Evolutionary conservation across 2,113 vertebrate species (phyloP).

Genomic region (Toxotes jaculatrix): DNA sequence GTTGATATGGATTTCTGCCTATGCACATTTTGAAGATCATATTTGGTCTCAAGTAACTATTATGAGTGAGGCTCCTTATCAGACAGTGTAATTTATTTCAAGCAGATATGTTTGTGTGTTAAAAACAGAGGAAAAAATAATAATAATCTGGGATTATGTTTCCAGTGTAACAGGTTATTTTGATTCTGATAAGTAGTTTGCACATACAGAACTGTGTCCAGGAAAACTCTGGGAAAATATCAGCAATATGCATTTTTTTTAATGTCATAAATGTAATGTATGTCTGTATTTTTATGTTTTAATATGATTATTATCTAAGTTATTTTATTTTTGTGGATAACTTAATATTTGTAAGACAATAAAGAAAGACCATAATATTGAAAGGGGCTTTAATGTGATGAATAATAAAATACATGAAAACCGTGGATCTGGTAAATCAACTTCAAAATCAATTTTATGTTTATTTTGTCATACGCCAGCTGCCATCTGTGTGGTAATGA

Average conservation of each 20-base stretch:
- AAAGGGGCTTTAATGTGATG: slow-evolving; percentile 74
- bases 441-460: not conserved
- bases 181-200: slow-evolving; percentile 79
- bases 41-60: slow-evolving; percentile 51
- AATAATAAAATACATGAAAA: slow-evolving; percentile 70
- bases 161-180: slow-evolving; percentile 66
- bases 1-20: slow-evolving; percentile 45
- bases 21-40: slow-evolving; percentile 51
- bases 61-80: slow-evolving; percentile 70
- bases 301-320: slow-evolving; percentile 86
- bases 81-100: slow-evolving; percentile 75
- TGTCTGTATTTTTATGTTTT: slow-evolving; percentile 84
- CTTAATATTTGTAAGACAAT: slow-evolving; percentile 88
- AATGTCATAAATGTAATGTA: slow-evolving; percentile 80
- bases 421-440: slow-evolving; percentile 40
- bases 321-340: slow-evolving; percentile 90
- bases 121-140: slow-evolving; percentile 45
- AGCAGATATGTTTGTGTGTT: slow-evolving; percentile 65
- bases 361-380: slow-evolving; percentile 76
- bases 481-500: slow-evolving; percentile 3
- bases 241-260: slow-evolving; percentile 76
- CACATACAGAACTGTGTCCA: slow-evolving; percentile 79
- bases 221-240: slow-evolving; percentile 77
- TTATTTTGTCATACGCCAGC: slow-evolving; percentile 30
- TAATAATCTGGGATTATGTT: slow-evolving; percentile 46